A percentile compares a stretch with the other conserved stretches of the same genome.
These are phyloP conservation scores for Oryctolagus cuniculus DNA, from an alignment of 2,113 vertebrate genomes.

Conservation along the genomic window DNA sequence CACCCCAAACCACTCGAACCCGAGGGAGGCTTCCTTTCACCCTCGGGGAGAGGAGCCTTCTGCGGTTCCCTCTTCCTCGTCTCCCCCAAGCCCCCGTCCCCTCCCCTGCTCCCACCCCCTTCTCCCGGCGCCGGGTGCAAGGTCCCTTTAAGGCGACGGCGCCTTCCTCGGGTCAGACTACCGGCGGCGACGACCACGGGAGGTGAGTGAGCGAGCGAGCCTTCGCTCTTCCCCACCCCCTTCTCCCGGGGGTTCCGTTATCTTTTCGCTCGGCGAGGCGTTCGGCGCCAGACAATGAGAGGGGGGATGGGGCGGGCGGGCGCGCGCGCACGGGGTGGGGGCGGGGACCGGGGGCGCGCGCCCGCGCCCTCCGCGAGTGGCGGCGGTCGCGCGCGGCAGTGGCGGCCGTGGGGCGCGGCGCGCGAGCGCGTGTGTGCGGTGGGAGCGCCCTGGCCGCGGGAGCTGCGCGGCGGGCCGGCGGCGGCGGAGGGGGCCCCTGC, in stretches of 20 bases:
- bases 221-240: conserved; percentile 76
- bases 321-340: conserved; percentile 13
- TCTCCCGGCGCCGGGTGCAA: conserved; percentile 75
- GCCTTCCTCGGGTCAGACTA: conserved; percentile 81
- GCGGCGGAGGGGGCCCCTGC: background rate
- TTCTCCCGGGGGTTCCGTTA: conserved; percentile 83
- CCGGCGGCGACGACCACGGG: conserved; percentile 79
- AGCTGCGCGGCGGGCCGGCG: background rate
- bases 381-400: conserved; percentile 45
- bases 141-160: conserved; percentile 83
- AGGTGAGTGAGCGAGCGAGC: conserved; percentile 84
- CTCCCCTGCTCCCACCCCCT: conserved; percentile 78
- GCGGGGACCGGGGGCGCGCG: conserved; percentile 49
- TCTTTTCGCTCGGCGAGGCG: conserved; percentile 69
- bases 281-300: conserved; percentile 50
- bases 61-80: conserved; percentile 54
- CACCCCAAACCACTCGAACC: conserved; percentile 70
- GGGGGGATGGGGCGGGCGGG: conserved; percentile 50
- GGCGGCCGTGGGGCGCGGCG: conserved; percentile 54
- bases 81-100: conserved; percentile 77
- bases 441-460: background rate
- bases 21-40: conserved; percentile 79
- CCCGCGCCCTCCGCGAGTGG: conserved; percentile 47
- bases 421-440: conserved; percentile 20
- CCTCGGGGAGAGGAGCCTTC: conserved; percentile 74